phyloP scores from a whole-genome alignment of 2,797 vertebrate species.

The Dryobates pubescens region DNA sequence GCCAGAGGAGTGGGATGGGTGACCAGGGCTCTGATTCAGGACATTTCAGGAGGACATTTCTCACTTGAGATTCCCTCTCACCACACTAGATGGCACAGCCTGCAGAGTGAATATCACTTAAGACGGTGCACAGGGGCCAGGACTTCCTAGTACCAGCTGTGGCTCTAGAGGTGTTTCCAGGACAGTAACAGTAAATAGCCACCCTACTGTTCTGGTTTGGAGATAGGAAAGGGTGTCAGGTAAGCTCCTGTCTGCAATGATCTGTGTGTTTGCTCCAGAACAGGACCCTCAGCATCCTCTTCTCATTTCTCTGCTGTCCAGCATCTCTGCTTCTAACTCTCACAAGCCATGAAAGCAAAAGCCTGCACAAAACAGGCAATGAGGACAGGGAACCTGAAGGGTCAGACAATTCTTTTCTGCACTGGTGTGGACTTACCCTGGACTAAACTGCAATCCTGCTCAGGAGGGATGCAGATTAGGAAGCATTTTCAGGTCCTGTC shows the following conservation, averaged over 20 bases:
- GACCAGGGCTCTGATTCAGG: background rate
- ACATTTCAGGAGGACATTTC: background rate
- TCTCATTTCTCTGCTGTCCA: background rate
- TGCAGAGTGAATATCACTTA: background rate
- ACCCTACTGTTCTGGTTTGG: background rate
- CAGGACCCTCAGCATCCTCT: background rate
- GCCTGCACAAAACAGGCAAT: background rate
- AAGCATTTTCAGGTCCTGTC: background rate
- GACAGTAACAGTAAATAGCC: background rate
- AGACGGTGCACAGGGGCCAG: background rate
- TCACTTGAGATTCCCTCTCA: background rate
- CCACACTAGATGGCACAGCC: constrained; percentile 36
- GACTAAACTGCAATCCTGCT: background rate
- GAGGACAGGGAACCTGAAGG: background rate
- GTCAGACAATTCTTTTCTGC: background rate
- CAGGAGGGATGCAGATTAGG: background rate
- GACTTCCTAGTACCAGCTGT: background rate
- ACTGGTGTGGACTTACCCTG: background rate
- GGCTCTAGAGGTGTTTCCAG: background rate
- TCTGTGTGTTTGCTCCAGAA: background rate
- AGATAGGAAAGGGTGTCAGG: background rate
- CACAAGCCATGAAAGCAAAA: background rate
- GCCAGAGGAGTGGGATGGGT: rapidly evolving
- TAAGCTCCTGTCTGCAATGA: background rate
- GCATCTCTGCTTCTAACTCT: background rate